phyloP scores from a whole-genome alignment of 2,888 invertebrate species.

The Imbricaverruca yamaguchii region DNA sequence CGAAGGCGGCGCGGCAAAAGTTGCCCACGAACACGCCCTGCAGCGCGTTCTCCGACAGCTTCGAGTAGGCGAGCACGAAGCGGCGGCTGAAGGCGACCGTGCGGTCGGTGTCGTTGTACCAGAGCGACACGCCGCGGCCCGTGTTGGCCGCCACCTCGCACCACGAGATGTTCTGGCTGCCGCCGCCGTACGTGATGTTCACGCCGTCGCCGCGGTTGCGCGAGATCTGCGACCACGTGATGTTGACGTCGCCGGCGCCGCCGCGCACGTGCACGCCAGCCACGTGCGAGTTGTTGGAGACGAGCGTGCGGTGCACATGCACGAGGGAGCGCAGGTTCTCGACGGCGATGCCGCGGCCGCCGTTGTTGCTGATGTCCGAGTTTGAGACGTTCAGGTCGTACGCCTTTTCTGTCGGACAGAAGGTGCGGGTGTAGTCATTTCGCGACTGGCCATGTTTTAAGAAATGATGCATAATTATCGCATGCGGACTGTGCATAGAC shows the following conservation, averaged over 20 bases:
- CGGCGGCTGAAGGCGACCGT: not conserved
- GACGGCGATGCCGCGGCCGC: slow-evolving; percentile 88
- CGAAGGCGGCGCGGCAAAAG: slow-evolving; percentile 64
- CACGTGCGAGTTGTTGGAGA: slow-evolving; percentile 79
- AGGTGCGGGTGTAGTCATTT: not conserved
- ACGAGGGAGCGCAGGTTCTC: slow-evolving; percentile 83
- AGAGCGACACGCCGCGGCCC: slow-evolving; percentile 80
- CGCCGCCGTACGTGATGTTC: slow-evolving; percentile 92
- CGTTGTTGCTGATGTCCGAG: slow-evolving; percentile 77
- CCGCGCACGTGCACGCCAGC: slow-evolving; percentile 82
- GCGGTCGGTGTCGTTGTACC: slow-evolving; percentile 82
- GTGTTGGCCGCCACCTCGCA: slow-evolving; percentile 77
- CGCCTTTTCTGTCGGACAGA: not conserved
- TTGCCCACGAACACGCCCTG: slow-evolving; percentile 87
- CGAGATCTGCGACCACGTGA: slow-evolving; percentile 80
- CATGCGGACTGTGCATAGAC: too few species aligned
- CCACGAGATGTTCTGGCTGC: slow-evolving; percentile 81
- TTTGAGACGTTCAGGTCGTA: slow-evolving; percentile 64
- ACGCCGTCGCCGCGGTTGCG: slow-evolving; percentile 91
- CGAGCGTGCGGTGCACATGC: slow-evolving; percentile 71
- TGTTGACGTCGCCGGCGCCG: slow-evolving; percentile 88
- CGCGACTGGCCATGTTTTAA: too few species aligned
- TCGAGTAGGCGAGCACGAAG: slow-evolving; percentile 59
- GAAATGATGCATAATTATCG: too few species aligned
- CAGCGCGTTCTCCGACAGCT: slow-evolving; percentile 77